Evolutionary conservation across 1,140 invertebrate genomes (phyloP).

Genomic region (Thereuonema tuberculata): DNA sequence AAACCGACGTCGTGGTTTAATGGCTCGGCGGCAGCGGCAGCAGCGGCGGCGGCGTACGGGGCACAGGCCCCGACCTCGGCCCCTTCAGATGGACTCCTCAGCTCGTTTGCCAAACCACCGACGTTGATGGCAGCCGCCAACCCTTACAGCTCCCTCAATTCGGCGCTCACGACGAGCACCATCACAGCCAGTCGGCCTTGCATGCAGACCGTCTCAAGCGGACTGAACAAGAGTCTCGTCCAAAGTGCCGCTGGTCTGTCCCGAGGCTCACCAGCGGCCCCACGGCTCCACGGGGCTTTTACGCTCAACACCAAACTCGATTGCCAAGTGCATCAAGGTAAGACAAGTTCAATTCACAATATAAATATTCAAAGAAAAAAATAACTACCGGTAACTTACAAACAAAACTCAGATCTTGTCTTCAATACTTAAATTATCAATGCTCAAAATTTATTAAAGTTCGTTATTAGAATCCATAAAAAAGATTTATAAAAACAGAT

Average conservation of each 20-base stretch:
- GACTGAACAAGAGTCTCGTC: neutral
- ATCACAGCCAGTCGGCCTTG: neutral
- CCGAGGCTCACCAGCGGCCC: neutral
- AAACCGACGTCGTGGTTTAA: slow-evolving; percentile 10
- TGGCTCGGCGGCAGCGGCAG: slow-evolving; percentile 14
- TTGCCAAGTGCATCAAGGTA: slow-evolving; percentile 9
- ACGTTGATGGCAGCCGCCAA: neutral
- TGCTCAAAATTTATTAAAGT: too few relatives aligned
- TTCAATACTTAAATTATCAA: too few relatives aligned
- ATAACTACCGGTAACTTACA: too few relatives aligned
- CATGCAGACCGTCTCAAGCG: neutral
- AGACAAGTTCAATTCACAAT: neutral
- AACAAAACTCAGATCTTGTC: too few relatives aligned
- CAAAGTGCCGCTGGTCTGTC: neutral
- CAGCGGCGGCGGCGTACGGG: slow-evolving; percentile 17
- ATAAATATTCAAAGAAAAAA: too few relatives aligned
- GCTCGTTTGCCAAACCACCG: neutral
- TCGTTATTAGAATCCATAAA: too few relatives aligned
- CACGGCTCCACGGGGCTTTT: slow-evolving; percentile 3
- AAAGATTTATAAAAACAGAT: too few relatives aligned
- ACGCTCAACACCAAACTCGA: slow-evolving; percentile 6
- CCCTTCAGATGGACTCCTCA: neutral
- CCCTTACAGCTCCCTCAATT: neutral
- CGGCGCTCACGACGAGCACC: neutral
- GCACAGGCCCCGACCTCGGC: neutral